Percentiles rank a stretch among this genome's conserved stretches.
phyloP scores from a whole-genome alignment of 2,113 vertebrate genomes.

The Embiotoca jacksoni region DNA sequence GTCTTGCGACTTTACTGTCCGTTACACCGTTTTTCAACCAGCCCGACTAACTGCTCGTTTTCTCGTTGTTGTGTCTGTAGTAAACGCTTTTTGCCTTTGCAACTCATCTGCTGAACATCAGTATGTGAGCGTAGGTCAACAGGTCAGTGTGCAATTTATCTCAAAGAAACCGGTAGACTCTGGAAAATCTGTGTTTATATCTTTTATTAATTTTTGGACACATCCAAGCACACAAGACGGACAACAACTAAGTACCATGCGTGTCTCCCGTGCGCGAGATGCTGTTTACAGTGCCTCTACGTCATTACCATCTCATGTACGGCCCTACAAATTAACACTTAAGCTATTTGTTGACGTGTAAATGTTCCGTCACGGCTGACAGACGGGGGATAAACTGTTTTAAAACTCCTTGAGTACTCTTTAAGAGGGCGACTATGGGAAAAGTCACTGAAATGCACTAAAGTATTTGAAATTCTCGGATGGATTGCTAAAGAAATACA shows the following conservation, averaged over 20 bases:
- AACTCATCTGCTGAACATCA: no score
- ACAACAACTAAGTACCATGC: constrained; percentile 37
- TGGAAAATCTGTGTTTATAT: constrained; percentile 9
- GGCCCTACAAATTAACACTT: constrained; percentile 38
- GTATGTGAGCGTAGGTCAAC: no score
- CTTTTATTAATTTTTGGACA: constrained; percentile 56
- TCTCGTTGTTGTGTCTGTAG: background rate
- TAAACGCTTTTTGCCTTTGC: background rate
- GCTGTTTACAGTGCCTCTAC: constrained; percentile 12
- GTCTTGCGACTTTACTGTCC: no score
- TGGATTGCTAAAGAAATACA: constrained; percentile 43
- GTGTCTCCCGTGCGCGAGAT: background rate
- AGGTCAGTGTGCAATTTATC: background rate
- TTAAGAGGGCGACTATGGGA: constrained; percentile 5
- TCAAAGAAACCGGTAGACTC: background rate
- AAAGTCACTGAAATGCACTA: constrained; percentile 58
- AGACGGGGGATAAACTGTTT: constrained; percentile 13
- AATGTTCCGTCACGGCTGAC: constrained; percentile 20
- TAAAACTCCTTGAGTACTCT: constrained; percentile 23
- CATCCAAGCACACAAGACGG: constrained; percentile 37
- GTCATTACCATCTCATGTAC: constrained; percentile 7
- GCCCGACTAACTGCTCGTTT: no score
- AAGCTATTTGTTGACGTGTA: constrained; percentile 28
- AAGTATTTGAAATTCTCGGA: constrained; percentile 65
- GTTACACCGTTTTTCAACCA: no score